Conservation (phyloP, 2,113 vertebrate species). For the Xiphorhynchus elegans region DNA sequence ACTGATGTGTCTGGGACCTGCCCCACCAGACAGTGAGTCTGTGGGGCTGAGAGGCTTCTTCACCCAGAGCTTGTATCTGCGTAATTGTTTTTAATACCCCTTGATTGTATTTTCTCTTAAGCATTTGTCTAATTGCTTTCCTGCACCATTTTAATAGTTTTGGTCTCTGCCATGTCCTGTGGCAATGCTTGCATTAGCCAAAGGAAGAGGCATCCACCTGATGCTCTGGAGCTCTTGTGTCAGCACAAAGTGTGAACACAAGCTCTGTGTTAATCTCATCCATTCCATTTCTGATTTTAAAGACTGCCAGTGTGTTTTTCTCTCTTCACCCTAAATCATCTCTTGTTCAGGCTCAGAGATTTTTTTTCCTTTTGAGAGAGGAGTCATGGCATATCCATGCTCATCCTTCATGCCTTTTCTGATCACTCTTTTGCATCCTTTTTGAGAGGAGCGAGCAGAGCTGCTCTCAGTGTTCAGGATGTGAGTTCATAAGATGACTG, state of each 20-base stretch:
- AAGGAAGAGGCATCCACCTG: background rate
- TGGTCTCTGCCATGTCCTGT: background rate
- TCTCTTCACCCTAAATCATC: background rate
- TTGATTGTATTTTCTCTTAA: background rate
- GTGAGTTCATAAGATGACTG: background rate
- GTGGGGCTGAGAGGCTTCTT: background rate
- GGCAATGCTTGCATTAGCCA: fast-evolving
- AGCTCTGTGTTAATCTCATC: background rate
- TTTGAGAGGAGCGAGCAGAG: background rate
- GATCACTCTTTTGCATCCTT: background rate
- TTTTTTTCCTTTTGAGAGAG: background rate
- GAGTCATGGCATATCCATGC: background rate
- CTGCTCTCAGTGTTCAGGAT: background rate
- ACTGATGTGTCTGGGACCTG: background rate
- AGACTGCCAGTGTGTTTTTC: background rate
- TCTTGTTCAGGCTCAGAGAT: background rate
- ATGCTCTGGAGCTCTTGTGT: background rate
- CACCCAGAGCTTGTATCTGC: background rate
- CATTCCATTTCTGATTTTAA: background rate
- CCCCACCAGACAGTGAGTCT: background rate
- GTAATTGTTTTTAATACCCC: background rate
- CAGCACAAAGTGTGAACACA: background rate
- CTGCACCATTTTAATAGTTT: background rate
- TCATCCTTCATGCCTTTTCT: background rate
- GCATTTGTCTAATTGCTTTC: background rate